Evolutionary conservation across 1,140 invertebrate species (phyloP), one percentile per base, ranked within the genome.

Genomic region (Anthonomus grandis): DNA sequence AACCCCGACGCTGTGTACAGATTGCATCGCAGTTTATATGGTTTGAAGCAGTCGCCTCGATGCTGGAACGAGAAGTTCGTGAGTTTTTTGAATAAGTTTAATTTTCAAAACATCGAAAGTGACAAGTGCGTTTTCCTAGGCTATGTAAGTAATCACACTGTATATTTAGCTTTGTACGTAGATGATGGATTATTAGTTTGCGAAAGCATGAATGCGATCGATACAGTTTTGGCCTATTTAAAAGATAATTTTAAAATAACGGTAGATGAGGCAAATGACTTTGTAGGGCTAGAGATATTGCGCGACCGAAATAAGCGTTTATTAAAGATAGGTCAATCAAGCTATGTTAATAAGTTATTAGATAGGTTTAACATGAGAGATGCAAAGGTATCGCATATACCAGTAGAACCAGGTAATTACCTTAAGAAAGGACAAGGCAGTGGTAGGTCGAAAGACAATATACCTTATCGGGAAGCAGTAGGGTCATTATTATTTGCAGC

Each of bases 1-100:
- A n/a, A n/a, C n/a, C n/a, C 4, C 58, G 63, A 50, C 41, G 6
- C 39, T 21, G 53, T 56, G 4, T 54, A 27, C 17, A 62, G 49
- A 31, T 48, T 79, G 10, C 62, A 69, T 2, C 68, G 70, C 63
- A 68, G 64, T 22, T 15, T 78, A 1, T 78, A 78, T 59, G 76
- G 72, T 1, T 56, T 78, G 3, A 76, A 76, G 60, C 75, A 79
- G 66, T 62, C 74, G 9, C 64, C 74, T 8, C 50, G 67, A 31
- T 67, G 60, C 18, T 79, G 77, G 76, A 70, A 75, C 50, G 36
- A 54, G 34, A 31, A 54, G 15, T 57, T 65, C 44, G 23, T 9
- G 60, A 65, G 22, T 15, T 34, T 47, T 25, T 10, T 59, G 22
- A 17, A 22, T 39, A 3, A 53, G 13, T 37, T 45, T 45, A 13